Conservation (phyloP, 2,888 invertebrate species). For the Oegoconia quadripuncta region DNA sequence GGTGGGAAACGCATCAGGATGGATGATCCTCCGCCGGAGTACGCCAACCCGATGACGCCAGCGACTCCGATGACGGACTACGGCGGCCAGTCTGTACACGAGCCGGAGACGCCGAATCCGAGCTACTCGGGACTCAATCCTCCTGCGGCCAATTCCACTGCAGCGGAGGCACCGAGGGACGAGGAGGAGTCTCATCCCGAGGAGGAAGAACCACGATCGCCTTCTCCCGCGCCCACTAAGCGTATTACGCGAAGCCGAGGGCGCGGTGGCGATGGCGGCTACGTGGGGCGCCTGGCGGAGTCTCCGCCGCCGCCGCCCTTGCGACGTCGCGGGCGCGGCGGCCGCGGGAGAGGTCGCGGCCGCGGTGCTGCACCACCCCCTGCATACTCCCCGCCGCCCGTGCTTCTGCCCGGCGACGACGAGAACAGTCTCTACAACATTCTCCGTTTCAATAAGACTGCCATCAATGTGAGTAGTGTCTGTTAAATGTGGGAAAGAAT, state of each 20-base stretch:
- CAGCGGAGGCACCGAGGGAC: slow-evolving; percentile 50
- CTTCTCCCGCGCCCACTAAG: slow-evolving; percentile 78
- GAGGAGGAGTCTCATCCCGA: slow-evolving; percentile 56
- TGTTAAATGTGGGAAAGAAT: too few species aligned
- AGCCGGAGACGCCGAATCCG: slow-evolving; percentile 68
- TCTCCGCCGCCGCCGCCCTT: slow-evolving; percentile 68
- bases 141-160: slow-evolving; percentile 54
- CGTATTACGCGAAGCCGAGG: slow-evolving; percentile 83
- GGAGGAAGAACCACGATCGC: slow-evolving; percentile 71
- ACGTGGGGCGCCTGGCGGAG: slow-evolving; percentile 70
- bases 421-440: slow-evolving; percentile 91
- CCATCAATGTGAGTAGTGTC: slow-evolving; percentile 82
- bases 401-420: slow-evolving; percentile 82
- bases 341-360: slow-evolving; percentile 61
- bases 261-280: slow-evolving; percentile 72
- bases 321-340: slow-evolving; percentile 57
- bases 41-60: slow-evolving; percentile 83
- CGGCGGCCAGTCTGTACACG: slow-evolving; percentile 72
- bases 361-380: slow-evolving; percentile 67
- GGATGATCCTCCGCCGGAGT: slow-evolving; percentile 94
- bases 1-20: slow-evolving; percentile 95
- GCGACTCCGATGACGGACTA: slow-evolving; percentile 77
- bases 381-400: slow-evolving; percentile 71
- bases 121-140: slow-evolving; percentile 64
- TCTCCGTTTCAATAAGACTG: slow-evolving; percentile 89